These are phyloP conservation scores for Xerus inauris DNA, from an alignment of 2,113 vertebrate species.

Conservation along the genomic window DNA sequence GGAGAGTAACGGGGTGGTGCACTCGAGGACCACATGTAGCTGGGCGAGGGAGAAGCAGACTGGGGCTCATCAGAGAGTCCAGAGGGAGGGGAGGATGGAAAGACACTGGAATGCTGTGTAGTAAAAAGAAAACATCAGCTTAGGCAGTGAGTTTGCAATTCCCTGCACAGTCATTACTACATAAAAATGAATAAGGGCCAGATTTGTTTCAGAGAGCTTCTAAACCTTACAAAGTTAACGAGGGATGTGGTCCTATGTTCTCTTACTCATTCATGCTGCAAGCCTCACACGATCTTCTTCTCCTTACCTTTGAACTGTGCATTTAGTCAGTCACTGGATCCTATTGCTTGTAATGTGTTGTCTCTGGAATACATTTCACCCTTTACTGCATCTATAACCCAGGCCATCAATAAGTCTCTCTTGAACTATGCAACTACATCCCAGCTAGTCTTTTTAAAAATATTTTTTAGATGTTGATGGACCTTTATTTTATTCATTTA, in stretches of 20 bases:
- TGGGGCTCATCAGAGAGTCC: slow-evolving; percentile 93
- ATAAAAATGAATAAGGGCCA: slow-evolving; percentile 28
- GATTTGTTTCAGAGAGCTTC: background rate
- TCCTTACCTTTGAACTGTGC: background rate
- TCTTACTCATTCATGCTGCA: background rate
- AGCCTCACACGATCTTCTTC: background rate
- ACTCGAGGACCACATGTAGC: slow-evolving; percentile 96
- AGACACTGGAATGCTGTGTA: slow-evolving; percentile 90
- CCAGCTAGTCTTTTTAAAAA: slow-evolving; percentile 40
- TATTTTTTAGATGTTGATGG: too few species aligned
- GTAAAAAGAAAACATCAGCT: slow-evolving; percentile 64
- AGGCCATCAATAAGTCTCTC: background rate
- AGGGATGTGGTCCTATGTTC: background rate
- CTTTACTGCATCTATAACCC: background rate
- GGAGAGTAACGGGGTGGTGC: slow-evolving; percentile 96
- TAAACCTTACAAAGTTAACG: background rate
- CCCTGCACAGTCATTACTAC: background rate
- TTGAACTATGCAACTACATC: background rate
- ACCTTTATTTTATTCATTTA: too few species aligned
- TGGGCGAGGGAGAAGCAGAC: slow-evolving; percentile 93
- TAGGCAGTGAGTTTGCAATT: slow-evolving; percentile 2
- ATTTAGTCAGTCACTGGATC: background rate
- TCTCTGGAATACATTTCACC: background rate
- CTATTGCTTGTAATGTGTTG: background rate
- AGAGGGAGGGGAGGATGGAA: slow-evolving; percentile 92